Conservation (phyloP, 2,113 vertebrate species). For the Archocentrus centrarchus region DNA sequence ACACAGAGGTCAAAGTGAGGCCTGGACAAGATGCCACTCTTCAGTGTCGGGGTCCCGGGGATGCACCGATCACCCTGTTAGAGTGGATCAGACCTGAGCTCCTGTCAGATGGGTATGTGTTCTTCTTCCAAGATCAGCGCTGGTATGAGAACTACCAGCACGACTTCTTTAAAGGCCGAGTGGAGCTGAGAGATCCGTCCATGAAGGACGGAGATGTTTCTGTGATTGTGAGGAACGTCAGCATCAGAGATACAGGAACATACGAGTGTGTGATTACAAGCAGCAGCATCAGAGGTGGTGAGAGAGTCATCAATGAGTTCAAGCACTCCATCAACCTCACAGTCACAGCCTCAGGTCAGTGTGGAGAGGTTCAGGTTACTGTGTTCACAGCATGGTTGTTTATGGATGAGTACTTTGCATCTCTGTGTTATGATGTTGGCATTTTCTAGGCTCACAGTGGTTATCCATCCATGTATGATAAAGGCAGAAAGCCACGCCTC, state of each 20-base stretch:
- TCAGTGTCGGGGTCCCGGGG: background rate
- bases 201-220: fast-evolving
- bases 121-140: background rate
- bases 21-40: fast-evolving
- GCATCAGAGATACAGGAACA: fast-evolving
- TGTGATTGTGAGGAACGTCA: fast-evolving
- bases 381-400: background rate
- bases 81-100: fast-evolving
- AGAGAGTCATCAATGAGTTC: fast-evolving
- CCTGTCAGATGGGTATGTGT: background rate
- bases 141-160: background rate
- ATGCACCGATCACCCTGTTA: background rate
- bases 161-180: fast-evolving
- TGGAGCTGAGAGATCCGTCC: fast-evolving
- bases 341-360: background rate
- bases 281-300: background rate
- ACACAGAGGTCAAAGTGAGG: fast-evolving
- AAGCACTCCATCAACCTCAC: fast-evolving
- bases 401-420: background rate
- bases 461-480: background rate
- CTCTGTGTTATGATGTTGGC: fast-evolving
- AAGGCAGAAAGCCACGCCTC: background rate
- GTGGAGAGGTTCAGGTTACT: background rate
- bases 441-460: background rate
- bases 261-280: fast-evolving